phyloP scores from a whole-genome alignment of 2,888 invertebrate species.

The Diplolepis rosae region DNA sequence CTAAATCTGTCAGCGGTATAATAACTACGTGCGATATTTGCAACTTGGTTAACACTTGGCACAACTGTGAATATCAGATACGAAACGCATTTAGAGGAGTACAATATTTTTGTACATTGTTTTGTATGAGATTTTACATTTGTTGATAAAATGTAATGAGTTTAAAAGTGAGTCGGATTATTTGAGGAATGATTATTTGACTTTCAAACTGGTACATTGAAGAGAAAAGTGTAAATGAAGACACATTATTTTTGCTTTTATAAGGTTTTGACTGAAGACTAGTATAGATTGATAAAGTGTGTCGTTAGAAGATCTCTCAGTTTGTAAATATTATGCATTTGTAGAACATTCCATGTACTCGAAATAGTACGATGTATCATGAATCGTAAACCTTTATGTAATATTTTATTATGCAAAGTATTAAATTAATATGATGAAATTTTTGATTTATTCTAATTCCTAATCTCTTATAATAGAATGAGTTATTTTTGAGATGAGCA shows the following conservation, averaged over 20 bases:
- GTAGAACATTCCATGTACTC: constrained; percentile 23
- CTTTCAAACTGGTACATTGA: neutral
- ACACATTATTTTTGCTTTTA: neutral
- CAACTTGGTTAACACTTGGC: neutral
- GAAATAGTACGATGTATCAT: constrained; percentile 16
- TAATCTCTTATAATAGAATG: too few species aligned
- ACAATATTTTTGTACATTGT: constrained; percentile 21
- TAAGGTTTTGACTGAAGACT: constrained; percentile 7
- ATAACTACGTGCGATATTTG: neutral
- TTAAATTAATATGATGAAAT: constrained; percentile 17
- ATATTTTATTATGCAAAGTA: constrained; percentile 33
- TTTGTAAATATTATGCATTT: constrained; percentile 15
- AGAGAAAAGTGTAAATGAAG: neutral
- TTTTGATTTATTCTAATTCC: too few species aligned
- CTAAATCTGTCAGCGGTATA: too few species aligned
- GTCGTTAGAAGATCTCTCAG: constrained; percentile 6
- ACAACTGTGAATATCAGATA: neutral
- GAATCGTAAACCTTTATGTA: constrained; percentile 10
- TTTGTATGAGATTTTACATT: constrained; percentile 22
- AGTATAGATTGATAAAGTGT: neutral
- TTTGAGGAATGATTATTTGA: neutral
- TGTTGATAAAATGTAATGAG: neutral
- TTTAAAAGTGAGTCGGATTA: neutral
- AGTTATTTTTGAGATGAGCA: too few species aligned
- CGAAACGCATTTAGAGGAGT: constrained; percentile 15